Evolutionary conservation across 2,113 vertebrate genomes (phyloP), one percentile per base, ranked within the genome.

Genomic region (Anarhynchus alexandrinus): DNA sequence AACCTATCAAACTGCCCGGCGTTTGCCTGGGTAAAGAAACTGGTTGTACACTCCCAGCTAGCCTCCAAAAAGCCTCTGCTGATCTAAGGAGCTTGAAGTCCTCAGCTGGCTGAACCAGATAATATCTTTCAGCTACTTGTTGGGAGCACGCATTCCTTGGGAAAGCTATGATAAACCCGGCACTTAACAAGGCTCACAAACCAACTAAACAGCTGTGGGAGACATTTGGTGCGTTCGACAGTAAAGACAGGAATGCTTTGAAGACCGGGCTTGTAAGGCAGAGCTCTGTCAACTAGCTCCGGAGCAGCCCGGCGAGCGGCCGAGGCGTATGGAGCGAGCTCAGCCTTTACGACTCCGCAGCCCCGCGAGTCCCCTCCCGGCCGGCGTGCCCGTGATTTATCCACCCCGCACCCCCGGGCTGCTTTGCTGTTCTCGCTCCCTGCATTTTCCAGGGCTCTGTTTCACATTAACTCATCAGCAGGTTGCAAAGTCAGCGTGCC

Each of bases 161-260:
- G 84, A 93, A 90, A 85, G 84, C 94, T 84, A 80, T 42, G 91
- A 93, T 95, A 94, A 97, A 94, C 94, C 51, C 14, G 1, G 82
- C 89, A 87, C 93, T 95, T 96, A 96, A 96, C 94, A 94, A 97
- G 95, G 91, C 95, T 95, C 67, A 2, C 95, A 96, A 96, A 97
- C 93, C 96, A 89, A 91, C 96, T 85, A 77, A 94, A 93, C 95
- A 96, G 95, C 95, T 96, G 96, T 66, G 91, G 73, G 78, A 97
- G 95, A 94, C 94, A 97, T 97, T 97, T 97, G 93, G 95, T 96
- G 84, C 27, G 0, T 70, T 94, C 15, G 21, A 95, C 87, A 97
- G 93, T 95, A 97, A 96, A 97, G 96, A 67, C 26, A 97, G 96
- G 96, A 97, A 96, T 97, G 96, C 96, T 97, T 97, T 97, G 96